phyloP scores from a whole-genome alignment of 2,113 vertebrate genomes.

The Sphaerodactylus townsendi region DNA sequence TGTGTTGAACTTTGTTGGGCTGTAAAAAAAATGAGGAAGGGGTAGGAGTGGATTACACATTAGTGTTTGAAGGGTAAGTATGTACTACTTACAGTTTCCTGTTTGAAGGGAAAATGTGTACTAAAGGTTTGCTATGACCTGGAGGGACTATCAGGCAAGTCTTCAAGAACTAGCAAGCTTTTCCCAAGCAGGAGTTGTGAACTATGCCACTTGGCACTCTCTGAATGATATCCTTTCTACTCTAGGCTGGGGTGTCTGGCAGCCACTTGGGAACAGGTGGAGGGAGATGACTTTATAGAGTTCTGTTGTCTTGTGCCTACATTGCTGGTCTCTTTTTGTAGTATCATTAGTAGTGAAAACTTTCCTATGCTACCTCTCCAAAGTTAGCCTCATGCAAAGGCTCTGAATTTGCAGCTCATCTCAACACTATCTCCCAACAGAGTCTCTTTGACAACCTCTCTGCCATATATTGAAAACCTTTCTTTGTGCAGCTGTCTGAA shows the following conservation, averaged over 20 bases:
- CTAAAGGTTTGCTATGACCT: neutral
- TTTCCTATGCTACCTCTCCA: neutral
- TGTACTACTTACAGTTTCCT: too few relatives aligned
- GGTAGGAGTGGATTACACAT: neutral
- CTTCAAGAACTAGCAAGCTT: neutral
- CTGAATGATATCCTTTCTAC: neutral
- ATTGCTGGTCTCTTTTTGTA: neutral
- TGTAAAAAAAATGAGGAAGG: neutral
- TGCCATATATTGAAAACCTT: neutral
- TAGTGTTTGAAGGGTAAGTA: neutral
- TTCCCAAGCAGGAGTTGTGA: neutral
- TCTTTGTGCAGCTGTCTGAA: neutral
- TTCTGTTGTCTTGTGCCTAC: neutral
- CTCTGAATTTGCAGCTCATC: neutral
- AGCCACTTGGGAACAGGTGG: neutral
- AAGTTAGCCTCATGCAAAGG: neutral
- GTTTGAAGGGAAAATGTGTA: too few relatives aligned
- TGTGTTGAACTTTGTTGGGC: neutral
- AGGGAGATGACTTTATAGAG: neutral
- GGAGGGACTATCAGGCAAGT: slow-evolving; percentile 24
- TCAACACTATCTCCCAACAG: neutral
- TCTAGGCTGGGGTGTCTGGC: neutral
- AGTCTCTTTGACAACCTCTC: neutral
- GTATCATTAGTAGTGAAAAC: neutral
- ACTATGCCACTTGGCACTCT: neutral